These are phyloP conservation scores for Echiichthys vipera DNA, from an alignment of 2,797 vertebrate genomes.

Conservation along the genomic window DNA sequence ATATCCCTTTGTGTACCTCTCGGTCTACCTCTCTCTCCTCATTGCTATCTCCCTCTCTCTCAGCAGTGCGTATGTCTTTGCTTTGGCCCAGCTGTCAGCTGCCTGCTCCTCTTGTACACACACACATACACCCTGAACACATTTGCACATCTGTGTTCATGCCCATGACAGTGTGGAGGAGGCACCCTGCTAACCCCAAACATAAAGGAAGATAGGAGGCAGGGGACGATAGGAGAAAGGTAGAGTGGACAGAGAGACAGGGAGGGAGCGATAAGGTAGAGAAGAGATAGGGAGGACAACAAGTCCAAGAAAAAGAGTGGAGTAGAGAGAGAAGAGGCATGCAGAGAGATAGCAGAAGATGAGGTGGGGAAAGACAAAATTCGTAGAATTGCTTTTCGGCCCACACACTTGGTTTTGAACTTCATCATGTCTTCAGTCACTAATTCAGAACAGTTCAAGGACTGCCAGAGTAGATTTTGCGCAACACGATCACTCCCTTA, in stretches of 20 bases:
- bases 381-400: slow-evolving; percentile 74
- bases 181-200: slow-evolving; percentile 76
- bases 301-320: slow-evolving; percentile 50
- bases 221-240: slow-evolving; percentile 70
- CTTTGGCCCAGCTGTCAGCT: slow-evolving; percentile 86
- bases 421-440: slow-evolving; percentile 70
- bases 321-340: slow-evolving; percentile 49
- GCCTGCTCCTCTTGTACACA: slow-evolving; percentile 79
- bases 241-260: slow-evolving; percentile 51
- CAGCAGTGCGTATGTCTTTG: slow-evolving; percentile 77
- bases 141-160: slow-evolving; percentile 78
- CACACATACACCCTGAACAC: slow-evolving; percentile 66
- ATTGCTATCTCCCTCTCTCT: slow-evolving; percentile 68
- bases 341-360: slow-evolving; percentile 73
- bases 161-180: slow-evolving; percentile 80
- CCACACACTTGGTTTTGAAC: slow-evolving; percentile 76
- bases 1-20: slow-evolving; percentile 60
- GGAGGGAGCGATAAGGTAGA: slow-evolving; percentile 41
- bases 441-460: slow-evolving; percentile 77
- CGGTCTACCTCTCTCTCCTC: slow-evolving; percentile 53
- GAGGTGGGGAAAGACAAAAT: slow-evolving; percentile 78
- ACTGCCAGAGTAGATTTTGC: slow-evolving; percentile 69
- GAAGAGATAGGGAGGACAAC: slow-evolving; percentile 59
- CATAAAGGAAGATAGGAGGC: slow-evolving; percentile 77
- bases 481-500: slow-evolving; percentile 71